These are phyloP conservation scores for Camarhynchus parvulus DNA, from an alignment of 2,113 vertebrate genomes.

Conservation along the genomic window DNA sequence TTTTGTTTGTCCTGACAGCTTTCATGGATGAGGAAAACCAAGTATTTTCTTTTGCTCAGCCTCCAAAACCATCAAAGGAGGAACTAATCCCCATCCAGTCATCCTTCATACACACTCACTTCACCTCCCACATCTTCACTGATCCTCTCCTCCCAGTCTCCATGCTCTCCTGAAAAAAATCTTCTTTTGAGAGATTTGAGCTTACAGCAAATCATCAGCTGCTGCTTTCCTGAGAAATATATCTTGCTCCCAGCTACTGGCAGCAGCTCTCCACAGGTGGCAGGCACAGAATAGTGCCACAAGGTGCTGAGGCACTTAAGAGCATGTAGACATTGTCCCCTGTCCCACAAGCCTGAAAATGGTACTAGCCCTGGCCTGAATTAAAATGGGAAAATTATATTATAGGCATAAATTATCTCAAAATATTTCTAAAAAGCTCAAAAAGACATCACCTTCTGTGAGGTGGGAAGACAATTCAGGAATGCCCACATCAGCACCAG, in stretches of 20 bases:
- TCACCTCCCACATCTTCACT: not conserved
- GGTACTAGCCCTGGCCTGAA: not conserved
- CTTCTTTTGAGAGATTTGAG: not conserved
- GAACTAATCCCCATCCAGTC: not conserved
- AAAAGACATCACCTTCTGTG: rapidly evolving
- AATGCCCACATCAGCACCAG: not conserved
- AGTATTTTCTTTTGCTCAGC: not conserved
- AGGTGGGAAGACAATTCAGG: not conserved
- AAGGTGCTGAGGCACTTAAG: not conserved
- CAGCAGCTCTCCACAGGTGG: not conserved
- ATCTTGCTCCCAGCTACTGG: not conserved
- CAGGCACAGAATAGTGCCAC: not conserved
- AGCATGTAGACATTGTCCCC: not conserved
- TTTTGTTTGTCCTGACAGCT: not conserved
- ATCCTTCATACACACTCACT: not conserved
- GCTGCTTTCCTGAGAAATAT: not conserved
- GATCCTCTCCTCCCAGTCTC: not conserved
- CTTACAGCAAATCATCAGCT: not conserved
- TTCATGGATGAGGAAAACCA: not conserved
- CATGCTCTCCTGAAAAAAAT: not conserved
- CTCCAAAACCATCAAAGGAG: constrained; percentile 4
- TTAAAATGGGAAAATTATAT: not conserved
- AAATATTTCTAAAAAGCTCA: not conserved
- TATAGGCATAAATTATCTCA: not conserved
- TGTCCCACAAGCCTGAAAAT: not conserved